These are phyloP conservation scores for Rostratula benghalensis DNA, from an alignment of 2,113 vertebrate genomes.

Conservation along the genomic window DNA sequence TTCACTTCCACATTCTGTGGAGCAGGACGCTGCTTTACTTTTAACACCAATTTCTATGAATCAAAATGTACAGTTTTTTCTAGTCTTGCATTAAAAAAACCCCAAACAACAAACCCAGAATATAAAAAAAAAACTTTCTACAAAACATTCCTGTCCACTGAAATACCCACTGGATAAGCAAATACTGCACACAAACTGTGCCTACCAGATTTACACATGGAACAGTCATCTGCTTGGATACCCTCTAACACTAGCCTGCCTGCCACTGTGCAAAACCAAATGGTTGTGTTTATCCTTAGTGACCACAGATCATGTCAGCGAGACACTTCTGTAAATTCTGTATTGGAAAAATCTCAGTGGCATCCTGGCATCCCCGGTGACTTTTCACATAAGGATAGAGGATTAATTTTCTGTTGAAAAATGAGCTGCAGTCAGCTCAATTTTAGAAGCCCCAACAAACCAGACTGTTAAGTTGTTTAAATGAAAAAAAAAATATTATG, in stretches of 20 bases:
- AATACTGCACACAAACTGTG: background rate
- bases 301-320: background rate
- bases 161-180: background rate
- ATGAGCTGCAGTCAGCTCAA: background rate
- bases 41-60: background rate
- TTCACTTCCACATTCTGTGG: slow-evolving; percentile 47
- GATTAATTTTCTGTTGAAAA: background rate
- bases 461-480: background rate
- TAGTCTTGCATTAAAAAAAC: background rate
- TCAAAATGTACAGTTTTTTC: slow-evolving; percentile 12
- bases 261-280: background rate
- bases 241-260: background rate
- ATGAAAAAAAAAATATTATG: background rate
- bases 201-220: background rate
- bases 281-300: background rate
- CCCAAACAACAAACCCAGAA: background rate
- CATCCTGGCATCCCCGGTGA: background rate
- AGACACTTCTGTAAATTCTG: background rate
- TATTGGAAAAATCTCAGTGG: background rate
- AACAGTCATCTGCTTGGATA: background rate
- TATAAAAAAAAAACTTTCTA: background rate
- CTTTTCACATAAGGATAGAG: background rate
- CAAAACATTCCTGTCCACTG: background rate
- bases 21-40: background rate
- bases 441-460: background rate